Evolutionary conservation across 2,113 vertebrate species (phyloP).

Genomic region (Marmota monax): DNA sequence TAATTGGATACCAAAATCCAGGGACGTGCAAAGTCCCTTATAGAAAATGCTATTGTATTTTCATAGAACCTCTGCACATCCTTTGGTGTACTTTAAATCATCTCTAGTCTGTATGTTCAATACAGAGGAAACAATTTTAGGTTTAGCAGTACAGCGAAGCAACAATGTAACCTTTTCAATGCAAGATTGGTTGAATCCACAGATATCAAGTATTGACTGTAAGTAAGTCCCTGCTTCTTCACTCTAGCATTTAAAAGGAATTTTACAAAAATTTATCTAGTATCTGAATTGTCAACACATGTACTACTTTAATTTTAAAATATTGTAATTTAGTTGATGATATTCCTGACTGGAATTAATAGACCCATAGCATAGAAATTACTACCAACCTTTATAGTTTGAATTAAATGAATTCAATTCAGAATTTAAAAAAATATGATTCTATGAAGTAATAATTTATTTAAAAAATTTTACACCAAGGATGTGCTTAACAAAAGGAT

Average conservation of each 20-base stretch:
- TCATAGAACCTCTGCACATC: not conserved
- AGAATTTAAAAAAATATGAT: not conserved
- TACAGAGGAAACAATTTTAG: not conserved
- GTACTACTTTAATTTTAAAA: constrained; percentile 14
- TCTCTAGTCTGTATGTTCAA: not conserved
- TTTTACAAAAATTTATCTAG: not conserved
- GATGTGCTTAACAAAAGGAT: not conserved
- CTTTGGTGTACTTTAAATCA: not conserved
- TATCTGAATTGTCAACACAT: not conserved
- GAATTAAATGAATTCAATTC: not conserved
- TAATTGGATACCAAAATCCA: not conserved
- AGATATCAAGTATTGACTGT: not conserved
- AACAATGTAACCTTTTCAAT: not conserved
- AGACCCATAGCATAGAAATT: not conserved
- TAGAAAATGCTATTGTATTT: not conserved
- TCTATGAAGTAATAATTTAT: not conserved
- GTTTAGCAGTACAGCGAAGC: not conserved
- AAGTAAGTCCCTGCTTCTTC: not conserved
- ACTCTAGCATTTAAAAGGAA: not conserved
- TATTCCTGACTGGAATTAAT: not conserved
- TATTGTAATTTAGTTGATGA: not conserved
- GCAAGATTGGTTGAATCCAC: not conserved
- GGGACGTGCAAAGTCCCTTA: not conserved
- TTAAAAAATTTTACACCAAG: not conserved
- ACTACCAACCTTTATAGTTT: not conserved